Evolutionary conservation across 1,140 invertebrate species (phyloP).

Genomic region (Drosophila ananassae): DNA sequence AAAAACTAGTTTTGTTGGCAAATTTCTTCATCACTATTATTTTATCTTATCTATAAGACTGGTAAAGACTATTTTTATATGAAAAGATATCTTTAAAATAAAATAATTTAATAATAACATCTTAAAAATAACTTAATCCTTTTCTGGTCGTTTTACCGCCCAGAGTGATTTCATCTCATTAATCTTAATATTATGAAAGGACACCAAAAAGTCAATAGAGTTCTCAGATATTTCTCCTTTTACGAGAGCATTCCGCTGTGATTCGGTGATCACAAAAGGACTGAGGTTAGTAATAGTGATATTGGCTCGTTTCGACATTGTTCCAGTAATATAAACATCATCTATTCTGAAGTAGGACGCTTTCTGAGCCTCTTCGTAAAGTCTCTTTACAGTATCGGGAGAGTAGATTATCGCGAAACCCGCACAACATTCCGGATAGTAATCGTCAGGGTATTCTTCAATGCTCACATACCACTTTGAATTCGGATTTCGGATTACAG

Average conservation of each 20-base stretch:
- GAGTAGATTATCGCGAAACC: constrained; percentile 91
- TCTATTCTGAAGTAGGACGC: constrained; percentile 92
- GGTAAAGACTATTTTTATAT: no score
- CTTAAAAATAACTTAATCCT: background rate
- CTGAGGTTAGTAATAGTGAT: constrained; percentile 85
- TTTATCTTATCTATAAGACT: background rate
- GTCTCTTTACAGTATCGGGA: constrained; percentile 87
- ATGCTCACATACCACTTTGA: constrained; percentile 91
- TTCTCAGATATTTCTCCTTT: constrained; percentile 34
- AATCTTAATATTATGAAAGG: constrained; percentile 85
- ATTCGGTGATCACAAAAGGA: constrained; percentile 84
- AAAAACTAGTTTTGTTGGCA: background rate
- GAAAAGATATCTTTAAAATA: background rate
- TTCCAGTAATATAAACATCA: constrained; percentile 92
- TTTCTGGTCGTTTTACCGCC: background rate
- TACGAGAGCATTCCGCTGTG: constrained; percentile 48
- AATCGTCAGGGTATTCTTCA: constrained; percentile 87
- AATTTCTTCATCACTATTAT: no score
- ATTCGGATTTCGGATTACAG: constrained; percentile 86
- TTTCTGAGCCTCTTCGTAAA: constrained; percentile 87
- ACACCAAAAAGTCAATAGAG: constrained; percentile 84
- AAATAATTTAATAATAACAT: no score
- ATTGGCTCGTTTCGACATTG: constrained; percentile 86
- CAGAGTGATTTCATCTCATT: constrained; percentile 84
- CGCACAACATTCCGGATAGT: constrained; percentile 89